These are phyloP conservation scores for Sebastes iracundus DNA, from an alignment of 2,797 vertebrate genomes.

Conservation along the genomic window DNA sequence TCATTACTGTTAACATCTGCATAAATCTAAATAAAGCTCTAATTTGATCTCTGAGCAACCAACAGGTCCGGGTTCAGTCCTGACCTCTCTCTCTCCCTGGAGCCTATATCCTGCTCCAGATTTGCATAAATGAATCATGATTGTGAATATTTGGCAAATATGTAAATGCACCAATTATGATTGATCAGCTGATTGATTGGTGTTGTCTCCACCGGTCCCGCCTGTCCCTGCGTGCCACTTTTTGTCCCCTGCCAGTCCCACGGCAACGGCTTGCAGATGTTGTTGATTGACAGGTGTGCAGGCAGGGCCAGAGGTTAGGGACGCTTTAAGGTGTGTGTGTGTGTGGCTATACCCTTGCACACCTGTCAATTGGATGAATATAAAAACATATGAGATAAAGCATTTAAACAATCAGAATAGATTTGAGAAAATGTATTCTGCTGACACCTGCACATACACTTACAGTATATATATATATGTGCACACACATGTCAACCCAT, in stretches of 20 bases:
- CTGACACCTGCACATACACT: neutral
- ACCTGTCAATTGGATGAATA: neutral
- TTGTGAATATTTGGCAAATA: conserved; percentile 58
- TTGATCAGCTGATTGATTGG: conserved; percentile 77
- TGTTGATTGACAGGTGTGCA: conserved; percentile 57
- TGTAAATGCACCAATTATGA: conserved; percentile 72
- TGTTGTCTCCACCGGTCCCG: conserved; percentile 34
- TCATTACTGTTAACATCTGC: conserved; percentile 77
- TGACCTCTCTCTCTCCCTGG: conserved; percentile 60
- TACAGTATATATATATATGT: neutral
- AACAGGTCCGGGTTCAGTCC: conserved; percentile 52
- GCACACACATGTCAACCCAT: neutral
- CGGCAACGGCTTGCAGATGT: conserved; percentile 53
- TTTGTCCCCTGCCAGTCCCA: conserved; percentile 28
- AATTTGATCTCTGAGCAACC: conserved; percentile 64
- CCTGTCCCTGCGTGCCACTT: neutral
- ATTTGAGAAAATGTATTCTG: neutral
- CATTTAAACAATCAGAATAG: neutral
- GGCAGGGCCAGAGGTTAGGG: conserved; percentile 29
- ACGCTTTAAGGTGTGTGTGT: neutral
- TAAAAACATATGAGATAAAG: neutral
- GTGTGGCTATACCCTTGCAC: neutral
- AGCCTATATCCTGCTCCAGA: conserved; percentile 21
- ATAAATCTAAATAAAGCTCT: conserved; percentile 80
- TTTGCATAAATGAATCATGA: conserved; percentile 74